Percentiles rank a stretch among this genome's conserved stretches.
phyloP scores from a whole-genome alignment of 1,140 invertebrate species.

The Caenorhabditis tropicalis region DNA sequence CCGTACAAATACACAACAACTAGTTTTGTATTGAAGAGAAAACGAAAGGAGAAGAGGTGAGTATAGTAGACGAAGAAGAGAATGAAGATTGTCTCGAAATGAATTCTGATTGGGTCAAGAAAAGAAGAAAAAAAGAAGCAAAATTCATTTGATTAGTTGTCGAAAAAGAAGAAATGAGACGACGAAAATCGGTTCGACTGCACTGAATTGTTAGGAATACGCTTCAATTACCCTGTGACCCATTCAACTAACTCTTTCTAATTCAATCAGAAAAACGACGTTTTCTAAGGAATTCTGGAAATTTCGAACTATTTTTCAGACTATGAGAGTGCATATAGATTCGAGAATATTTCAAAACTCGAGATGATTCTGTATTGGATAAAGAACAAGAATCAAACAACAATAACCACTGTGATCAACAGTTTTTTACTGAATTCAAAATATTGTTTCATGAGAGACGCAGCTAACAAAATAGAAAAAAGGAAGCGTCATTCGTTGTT shows the following conservation, averaged over 20 bases:
- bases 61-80: background rate
- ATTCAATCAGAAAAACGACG: too few relatives aligned
- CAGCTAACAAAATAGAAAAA: background rate
- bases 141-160: background rate
- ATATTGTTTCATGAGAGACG: background rate
- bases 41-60: background rate
- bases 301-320: too few relatives aligned
- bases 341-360: too few relatives aligned
- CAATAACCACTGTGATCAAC: background rate
- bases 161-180: background rate
- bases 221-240: too few relatives aligned
- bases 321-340: too few relatives aligned
- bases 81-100: background rate
- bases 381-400: background rate
- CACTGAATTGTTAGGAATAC: too few relatives aligned
- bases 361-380: too few relatives aligned
- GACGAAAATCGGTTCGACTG: too few relatives aligned
- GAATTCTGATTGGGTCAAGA: too few relatives aligned
- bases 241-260: too few relatives aligned
- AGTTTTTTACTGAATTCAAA: background rate
- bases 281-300: too few relatives aligned
- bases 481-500: background rate
- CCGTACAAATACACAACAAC: slow-evolving; percentile 34
- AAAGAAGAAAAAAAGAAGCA: background rate
- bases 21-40: slow-evolving; percentile 11